Conservation (phyloP, 2,888 invertebrate genomes). For the Xanthorhoe spadicearia region DNA sequence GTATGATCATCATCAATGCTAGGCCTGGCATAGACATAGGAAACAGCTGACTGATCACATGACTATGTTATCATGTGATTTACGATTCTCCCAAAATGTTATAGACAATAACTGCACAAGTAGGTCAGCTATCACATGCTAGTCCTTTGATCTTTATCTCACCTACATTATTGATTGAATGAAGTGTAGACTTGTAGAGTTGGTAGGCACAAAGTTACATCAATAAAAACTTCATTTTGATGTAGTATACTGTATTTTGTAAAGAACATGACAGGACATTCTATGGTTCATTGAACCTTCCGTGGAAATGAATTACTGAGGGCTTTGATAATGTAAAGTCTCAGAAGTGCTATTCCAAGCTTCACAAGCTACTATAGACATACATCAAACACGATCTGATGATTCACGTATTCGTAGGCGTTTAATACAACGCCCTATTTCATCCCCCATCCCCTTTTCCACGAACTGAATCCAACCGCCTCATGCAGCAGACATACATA, state of each 20-base stretch:
- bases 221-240: no score
- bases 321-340: not conserved
- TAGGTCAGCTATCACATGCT: conserved; percentile 12
- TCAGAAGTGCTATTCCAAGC: not conserved
- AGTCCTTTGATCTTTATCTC: not conserved
- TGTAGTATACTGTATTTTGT: no score
- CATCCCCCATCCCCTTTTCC: conserved; percentile 12
- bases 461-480: conserved; percentile 40
- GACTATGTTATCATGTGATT: conserved; percentile 70
- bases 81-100: conserved; percentile 3
- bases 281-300: conserved; percentile 5
- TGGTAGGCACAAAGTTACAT: not conserved
- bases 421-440: conserved; percentile 29
- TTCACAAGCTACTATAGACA: not conserved
- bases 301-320: not conserved
- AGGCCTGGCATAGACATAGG: conserved; percentile 22
- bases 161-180: not conserved
- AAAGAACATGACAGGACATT: not conserved
- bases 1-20: conserved; percentile 6
- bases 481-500: conserved; percentile 48
- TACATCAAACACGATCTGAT: conserved; percentile 18
- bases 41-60: conserved; percentile 68
- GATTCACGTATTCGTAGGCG: conserved; percentile 20
- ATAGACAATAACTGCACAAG: not conserved
- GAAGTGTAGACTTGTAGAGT: not conserved